phyloP scores from a whole-genome alignment of 1,140 invertebrate genomes.

The Drosophila kohkoa region DNA sequence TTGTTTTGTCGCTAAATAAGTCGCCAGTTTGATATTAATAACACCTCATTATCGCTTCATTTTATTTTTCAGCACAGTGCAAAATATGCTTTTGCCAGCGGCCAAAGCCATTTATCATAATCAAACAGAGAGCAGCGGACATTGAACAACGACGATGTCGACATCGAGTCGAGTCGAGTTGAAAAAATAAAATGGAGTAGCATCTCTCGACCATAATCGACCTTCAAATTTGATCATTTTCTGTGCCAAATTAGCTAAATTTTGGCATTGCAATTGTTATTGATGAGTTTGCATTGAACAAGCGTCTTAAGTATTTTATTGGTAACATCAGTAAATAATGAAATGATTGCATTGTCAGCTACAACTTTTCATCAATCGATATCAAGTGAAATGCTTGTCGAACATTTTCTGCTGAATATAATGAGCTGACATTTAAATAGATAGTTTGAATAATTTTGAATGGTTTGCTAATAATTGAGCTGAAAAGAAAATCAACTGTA shows the following conservation, averaged over 20 bases:
- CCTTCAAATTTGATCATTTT: constrained; percentile 35
- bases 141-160: too few relatives aligned
- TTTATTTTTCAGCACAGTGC: constrained; percentile 64
- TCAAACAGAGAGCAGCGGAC: constrained; percentile 33
- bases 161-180: not conserved
- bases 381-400: too few relatives aligned
- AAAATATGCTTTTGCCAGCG: constrained; percentile 63
- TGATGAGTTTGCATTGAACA: constrained; percentile 31
- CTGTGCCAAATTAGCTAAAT: constrained; percentile 26
- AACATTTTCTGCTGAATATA: too few relatives aligned
- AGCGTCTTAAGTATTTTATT: constrained; percentile 11
- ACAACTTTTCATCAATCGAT: not conserved
- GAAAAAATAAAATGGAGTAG: not conserved
- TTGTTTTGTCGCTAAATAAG: constrained; percentile 74
- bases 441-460: too few relatives aligned
- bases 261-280: constrained; percentile 47
- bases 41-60: constrained; percentile 77
- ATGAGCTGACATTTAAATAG: too few relatives aligned
- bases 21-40: constrained; percentile 81
- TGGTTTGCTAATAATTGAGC: too few relatives aligned
- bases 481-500: too few relatives aligned
- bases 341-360: constrained; percentile 39
- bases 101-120: constrained; percentile 71
- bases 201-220: constrained; percentile 3
- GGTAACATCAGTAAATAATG: constrained; percentile 11